Percentiles rank a stretch among this genome's conserved stretches.
Evolutionary conservation across 1,140 invertebrate genomes (phyloP).

Genomic region (Heliconius melpomene): DNA sequence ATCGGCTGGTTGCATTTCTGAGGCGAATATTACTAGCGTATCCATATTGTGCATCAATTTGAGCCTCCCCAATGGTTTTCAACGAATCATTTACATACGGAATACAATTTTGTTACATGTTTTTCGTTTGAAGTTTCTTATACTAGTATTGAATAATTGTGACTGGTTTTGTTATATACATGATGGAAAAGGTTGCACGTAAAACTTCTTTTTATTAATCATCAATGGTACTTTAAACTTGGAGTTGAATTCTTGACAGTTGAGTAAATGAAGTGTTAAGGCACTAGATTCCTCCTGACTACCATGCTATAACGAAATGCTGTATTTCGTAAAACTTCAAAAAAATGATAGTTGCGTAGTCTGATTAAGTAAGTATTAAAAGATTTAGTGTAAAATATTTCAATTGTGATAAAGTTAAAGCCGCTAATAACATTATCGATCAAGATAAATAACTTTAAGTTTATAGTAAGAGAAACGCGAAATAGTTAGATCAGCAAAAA

Average conservation of each 20-base stretch:
- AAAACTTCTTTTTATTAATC: too few relatives aligned
- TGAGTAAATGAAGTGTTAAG: too few relatives aligned
- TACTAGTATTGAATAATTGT: background rate
- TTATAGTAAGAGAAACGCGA: constrained; percentile 7
- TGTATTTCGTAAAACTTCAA: too few relatives aligned
- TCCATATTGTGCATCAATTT: constrained; percentile 13
- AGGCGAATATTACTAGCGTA: constrained; percentile 12
- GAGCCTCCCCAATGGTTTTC: background rate
- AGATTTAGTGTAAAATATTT: too few relatives aligned
- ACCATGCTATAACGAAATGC: too few relatives aligned
- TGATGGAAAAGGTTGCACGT: too few relatives aligned
- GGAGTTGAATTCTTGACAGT: too few relatives aligned
- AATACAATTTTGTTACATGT: constrained; percentile 12
- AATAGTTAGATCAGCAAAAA: constrained; percentile 39
- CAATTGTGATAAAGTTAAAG: background rate
- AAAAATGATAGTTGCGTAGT: too few relatives aligned
- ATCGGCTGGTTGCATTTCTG: constrained; percentile 23
- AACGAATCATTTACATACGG: constrained; percentile 18
- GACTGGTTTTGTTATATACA: background rate
- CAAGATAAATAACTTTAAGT: background rate
- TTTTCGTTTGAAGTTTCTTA: constrained; percentile 3
- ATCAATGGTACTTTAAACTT: too few relatives aligned
- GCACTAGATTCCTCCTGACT: too few relatives aligned
- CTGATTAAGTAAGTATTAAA: too few relatives aligned
- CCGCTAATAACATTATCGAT: background rate